Evolutionary conservation across 2,797 vertebrate genomes (phyloP), one percentile per base, ranked within the genome.

Genomic region (Macrochelys suwanniensis): DNA sequence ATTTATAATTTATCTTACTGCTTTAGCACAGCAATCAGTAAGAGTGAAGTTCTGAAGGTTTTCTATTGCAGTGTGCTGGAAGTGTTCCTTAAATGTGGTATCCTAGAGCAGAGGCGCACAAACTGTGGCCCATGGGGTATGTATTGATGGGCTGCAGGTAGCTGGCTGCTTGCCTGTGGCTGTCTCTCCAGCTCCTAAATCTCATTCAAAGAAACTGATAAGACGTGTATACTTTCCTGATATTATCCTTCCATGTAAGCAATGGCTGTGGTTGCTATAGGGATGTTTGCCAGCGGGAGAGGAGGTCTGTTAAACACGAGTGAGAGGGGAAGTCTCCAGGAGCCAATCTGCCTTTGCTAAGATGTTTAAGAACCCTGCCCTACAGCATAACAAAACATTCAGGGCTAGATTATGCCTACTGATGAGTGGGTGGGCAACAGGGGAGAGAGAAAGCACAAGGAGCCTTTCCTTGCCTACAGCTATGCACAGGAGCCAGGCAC

Each of bases 1-100:
- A 95, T 91, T 95, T 96, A 87, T 89, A 89, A 89, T 89, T 93
- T 87, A 59, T 95, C 85, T 92, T 93, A 76, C 65, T 87, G 56
- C 82, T 59, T 90, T 77, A 91, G 82, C 71, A 57, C 45, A 86
- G 45, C n/a, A 17, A 26, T 76, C 26, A 47, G 74, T 47, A 31
- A 77, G 26, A 49, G 74, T 77, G 45, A 77, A 49, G 74, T 77
- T 49, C 74, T 77, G 74, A 49, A 77, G 26, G 74, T 77, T 76
- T 76, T 77, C 42, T 49, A 4, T 45, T 77, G 26, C 28, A 47
- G 26, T 17, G 26, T 49, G 28, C 15, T 49, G 28, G 26, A 77
- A 16, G 26, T 31, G 12, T 49, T 77, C 45, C 8, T 47, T 77
- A 31, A 77, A 49, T 77, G 45, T 77, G 74, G 13, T 47, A 16